These are phyloP conservation scores for Phalloptychus januarius DNA, from an alignment of 2,797 vertebrate genomes.

Conservation along the genomic window DNA sequence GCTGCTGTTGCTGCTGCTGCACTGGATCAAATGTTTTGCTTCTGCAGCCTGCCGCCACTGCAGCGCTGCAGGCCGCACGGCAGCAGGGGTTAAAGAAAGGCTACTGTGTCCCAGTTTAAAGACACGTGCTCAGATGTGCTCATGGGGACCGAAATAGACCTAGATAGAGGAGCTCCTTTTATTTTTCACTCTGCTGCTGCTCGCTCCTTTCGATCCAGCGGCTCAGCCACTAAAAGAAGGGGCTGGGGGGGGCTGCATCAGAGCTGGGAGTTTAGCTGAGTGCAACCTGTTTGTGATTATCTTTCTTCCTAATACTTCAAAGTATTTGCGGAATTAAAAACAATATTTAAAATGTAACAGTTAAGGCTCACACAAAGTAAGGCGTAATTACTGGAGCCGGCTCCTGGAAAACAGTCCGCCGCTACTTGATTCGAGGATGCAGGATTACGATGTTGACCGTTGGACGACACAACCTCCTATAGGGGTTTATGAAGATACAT, in stretches of 20 bases:
- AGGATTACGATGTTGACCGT: not conserved
- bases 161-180: slow-evolving; percentile 38
- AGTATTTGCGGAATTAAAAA: not conserved
- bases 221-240: slow-evolving; percentile 33
- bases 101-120: slow-evolving; percentile 67
- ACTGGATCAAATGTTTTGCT: slow-evolving; percentile 2
- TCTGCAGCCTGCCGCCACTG: slow-evolving; percentile 12
- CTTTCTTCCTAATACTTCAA: no score
- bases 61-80: slow-evolving; percentile 51
- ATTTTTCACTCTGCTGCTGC: slow-evolving; percentile 38
- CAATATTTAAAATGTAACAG: not conserved
- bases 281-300: not conserved
- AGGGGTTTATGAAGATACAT: not conserved
- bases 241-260: not conserved
- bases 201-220: slow-evolving; percentile 36
- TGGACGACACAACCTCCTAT: not conserved
- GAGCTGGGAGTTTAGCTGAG: not conserved
- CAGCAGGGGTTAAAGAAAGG: slow-evolving; percentile 64
- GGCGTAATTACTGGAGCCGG: not conserved
- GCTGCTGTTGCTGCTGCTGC: slow-evolving; percentile 1
- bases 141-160: slow-evolving; percentile 60
- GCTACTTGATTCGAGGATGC: not conserved
- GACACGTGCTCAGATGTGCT: slow-evolving; percentile 64
- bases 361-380: not conserved
- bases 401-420: not conserved